Percentiles rank a stretch among this genome's conserved stretches.
Evolutionary conservation across 30 jellyfish, hydroid and myxozoan genomes (phyloP).

Genomic region (Rhopilema esculentum): DNA sequence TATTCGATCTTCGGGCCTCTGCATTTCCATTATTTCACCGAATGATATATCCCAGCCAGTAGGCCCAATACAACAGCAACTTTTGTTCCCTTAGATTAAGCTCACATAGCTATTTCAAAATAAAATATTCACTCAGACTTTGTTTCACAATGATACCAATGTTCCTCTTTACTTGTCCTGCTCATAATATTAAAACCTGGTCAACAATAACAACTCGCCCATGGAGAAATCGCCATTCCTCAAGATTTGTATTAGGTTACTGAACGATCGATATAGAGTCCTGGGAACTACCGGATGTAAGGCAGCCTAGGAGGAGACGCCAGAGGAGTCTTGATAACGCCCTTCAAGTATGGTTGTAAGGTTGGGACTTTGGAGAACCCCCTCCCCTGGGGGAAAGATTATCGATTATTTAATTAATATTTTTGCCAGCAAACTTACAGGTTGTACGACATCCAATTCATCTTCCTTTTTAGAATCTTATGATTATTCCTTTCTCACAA

Average conservation of each 20-base stretch:
- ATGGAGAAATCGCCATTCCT: background rate
- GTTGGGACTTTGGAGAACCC: background rate
- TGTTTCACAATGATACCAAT: background rate
- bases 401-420: too few species aligned
- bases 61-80: constrained; percentile 38
- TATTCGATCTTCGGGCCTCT: constrained; percentile 67
- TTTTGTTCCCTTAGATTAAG: constrained; percentile 14
- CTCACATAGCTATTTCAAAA: constrained; percentile 28
- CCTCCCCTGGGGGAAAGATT: too few species aligned
- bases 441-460: too few species aligned
- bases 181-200: background rate
- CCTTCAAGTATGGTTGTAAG: too few species aligned
- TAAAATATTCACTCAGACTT: background rate
- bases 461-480: too few species aligned
- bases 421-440: too few species aligned
- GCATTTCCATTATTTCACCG: background rate
- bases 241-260: background rate
- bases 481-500: too few species aligned
- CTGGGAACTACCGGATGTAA: background rate
- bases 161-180: background rate
- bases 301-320: background rate
- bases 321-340: too few species aligned
- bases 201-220: background rate
- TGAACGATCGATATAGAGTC: background rate
- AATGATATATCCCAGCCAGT: background rate